Conservation (phyloP, 2,113 vertebrate species). For the Bambusicola thoracicus region DNA sequence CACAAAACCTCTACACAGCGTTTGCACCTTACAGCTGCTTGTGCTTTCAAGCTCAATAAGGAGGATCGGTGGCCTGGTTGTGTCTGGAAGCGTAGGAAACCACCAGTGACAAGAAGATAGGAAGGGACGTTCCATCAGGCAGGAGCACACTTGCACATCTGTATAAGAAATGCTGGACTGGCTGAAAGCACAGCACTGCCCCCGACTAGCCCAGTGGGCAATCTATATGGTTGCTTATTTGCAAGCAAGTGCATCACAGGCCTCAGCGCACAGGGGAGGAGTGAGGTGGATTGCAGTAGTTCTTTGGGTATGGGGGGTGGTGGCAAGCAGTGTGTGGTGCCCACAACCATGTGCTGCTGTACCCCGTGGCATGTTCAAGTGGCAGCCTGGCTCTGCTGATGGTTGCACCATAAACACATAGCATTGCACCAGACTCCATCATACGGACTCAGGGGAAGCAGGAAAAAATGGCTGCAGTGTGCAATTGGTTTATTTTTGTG, state of each 20-base stretch:
- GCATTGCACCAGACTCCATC: not conserved
- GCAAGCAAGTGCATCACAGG: fast-evolving
- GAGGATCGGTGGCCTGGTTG: fast-evolving
- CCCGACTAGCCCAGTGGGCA: fast-evolving
- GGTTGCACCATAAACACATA: not conserved
- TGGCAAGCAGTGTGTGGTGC: not conserved
- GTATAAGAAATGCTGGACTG: not conserved
- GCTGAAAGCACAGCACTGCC: fast-evolving
- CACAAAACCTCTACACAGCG: too few relatives aligned
- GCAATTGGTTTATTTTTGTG: not conserved
- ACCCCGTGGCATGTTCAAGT: too few relatives aligned
- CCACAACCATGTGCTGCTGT: not conserved
- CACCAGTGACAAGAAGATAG: not conserved
- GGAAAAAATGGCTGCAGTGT: not conserved
- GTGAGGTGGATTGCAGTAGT: not conserved
- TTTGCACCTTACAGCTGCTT: not conserved
- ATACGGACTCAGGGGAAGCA: not conserved
- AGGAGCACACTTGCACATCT: fast-evolving
- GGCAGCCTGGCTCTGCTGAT: not conserved
- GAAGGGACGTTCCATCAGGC: fast-evolving
- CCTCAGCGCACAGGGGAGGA: not conserved
- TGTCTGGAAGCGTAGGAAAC: not conserved
- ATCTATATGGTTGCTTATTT: too few relatives aligned
- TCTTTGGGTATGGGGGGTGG: not conserved
- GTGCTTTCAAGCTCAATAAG: not conserved